Percentiles rank a stretch among this genome's conserved stretches.
Evolutionary conservation across 2,797 vertebrate genomes (phyloP).

Genomic region (Smutsia temminckii): DNA sequence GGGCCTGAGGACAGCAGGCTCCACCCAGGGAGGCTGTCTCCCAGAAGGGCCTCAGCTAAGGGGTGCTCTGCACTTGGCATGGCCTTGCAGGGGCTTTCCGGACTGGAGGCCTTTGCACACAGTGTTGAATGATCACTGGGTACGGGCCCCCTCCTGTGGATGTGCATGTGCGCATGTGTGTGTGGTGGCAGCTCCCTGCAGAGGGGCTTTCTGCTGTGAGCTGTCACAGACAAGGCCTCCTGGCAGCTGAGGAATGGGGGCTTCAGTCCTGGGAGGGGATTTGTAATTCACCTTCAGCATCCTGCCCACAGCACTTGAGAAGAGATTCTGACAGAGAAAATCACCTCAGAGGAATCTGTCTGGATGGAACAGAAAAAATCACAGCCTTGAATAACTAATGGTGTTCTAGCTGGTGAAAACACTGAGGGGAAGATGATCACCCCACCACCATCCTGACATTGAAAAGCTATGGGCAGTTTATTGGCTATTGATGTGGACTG

Average conservation of each 20-base stretch:
- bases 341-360: not conserved
- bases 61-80: not conserved
- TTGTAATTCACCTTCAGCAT: not conserved
- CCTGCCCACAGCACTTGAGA: not conserved
- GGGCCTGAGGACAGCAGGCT: not conserved
- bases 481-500: not conserved
- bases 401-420: not conserved
- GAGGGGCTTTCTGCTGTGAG: not conserved
- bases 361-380: not conserved
- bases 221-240: not conserved
- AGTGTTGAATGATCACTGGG: not conserved
- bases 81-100: not conserved
- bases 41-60: not conserved
- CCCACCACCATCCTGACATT: too few species aligned
- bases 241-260: not conserved
- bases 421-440: not conserved
- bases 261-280: not conserved
- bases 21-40: too few species aligned
- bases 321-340: not conserved
- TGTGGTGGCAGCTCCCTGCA: not conserved
- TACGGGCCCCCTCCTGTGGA: too few species aligned
- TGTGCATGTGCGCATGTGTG: not conserved
- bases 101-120: not conserved
- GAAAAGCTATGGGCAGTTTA: not conserved
- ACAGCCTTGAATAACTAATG: not conserved